Evolutionary conservation across 2,888 invertebrate genomes (phyloP), one percentile per base, ranked within the genome.

Genomic region (Troides oblongomaculatus): DNA sequence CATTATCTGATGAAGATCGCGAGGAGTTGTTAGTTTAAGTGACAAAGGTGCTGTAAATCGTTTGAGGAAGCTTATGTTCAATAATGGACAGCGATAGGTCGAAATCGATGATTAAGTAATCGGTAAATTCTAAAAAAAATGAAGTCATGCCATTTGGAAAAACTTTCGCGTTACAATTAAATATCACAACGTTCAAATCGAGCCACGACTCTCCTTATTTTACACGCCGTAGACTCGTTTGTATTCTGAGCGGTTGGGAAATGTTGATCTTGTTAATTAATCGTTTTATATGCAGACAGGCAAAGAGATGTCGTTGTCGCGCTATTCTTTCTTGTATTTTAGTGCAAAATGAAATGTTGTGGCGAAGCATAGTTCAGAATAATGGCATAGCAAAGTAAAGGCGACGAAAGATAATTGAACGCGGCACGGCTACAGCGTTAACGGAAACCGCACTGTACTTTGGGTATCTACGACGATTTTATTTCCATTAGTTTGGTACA

Each of bases 261-360:
- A 86, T 85, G 84, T 85, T 87, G 84, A 86, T 84, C 83, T 84
- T 87, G 84, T 85, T 90, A 89, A 90, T 90, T 88, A 89, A 87
- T 86, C 86, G 84, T 86, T 89, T 89, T 85, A 85, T 87, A 90
- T 89, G 87, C 88, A 85, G 84, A 84, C 84, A 77, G 78, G 78
- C 79, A 72, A 75, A 71, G 74, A 76, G 76, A 76, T 79, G 78
- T 79, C 78, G 80, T 82, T 70, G 69, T 78, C 76, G 80, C 75
- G 78, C 78, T 82, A 80, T 80, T 77, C 65, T 78, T 81, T 79
- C 78, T 77, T 72, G 75, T 78, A 77, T 78, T 75, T 68, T 60
- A 21, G 46, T 59, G 25, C 68, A 23, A 59, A 62, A 62, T 65
- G 56, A 25, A 66, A 70, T 36, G 50, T 62, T 59, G 53, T 46